These are phyloP conservation scores for Drosophila malerkotliana DNA, from an alignment of 1,140 invertebrate species.

Conservation along the genomic window DNA sequence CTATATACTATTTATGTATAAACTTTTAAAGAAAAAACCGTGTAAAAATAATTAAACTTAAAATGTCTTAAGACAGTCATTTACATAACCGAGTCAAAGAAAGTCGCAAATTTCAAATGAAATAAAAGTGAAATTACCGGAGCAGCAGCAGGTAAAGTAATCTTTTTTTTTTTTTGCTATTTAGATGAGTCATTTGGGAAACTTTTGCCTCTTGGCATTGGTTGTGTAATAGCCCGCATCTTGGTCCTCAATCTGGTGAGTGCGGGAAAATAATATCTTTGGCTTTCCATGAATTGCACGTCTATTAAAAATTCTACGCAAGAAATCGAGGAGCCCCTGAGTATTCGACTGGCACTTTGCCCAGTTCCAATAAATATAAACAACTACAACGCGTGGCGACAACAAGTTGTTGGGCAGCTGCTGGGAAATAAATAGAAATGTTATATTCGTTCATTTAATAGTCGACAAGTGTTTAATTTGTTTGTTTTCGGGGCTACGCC, in stretches of 20 bases:
- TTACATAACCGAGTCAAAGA: conserved; percentile 52
- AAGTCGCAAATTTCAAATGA: conserved; percentile 54
- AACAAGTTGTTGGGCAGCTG: conserved; percentile 48
- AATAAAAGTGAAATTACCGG: conserved; percentile 67
- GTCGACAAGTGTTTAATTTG: conserved; percentile 57
- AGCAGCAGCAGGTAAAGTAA: conserved; percentile 14
- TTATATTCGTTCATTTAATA: conserved; percentile 50
- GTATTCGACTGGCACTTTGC: conserved; percentile 29
- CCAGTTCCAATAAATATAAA: conserved; percentile 18
- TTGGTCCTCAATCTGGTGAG: not conserved
- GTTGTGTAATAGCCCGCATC: conserved; percentile 29
- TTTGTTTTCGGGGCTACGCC: conserved; percentile 28
- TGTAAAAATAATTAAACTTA: conserved; percentile 24
- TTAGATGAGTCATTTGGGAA: conserved; percentile 58
- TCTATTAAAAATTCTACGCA: conserved; percentile 12
- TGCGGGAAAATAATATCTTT: conserved; percentile 3
- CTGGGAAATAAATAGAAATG: conserved; percentile 47
- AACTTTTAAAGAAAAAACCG: not conserved
- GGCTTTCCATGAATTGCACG: conserved; percentile 23
- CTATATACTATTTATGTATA: not conserved
- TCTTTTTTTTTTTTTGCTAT: conserved; percentile 22
- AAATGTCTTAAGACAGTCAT: conserved; percentile 5
- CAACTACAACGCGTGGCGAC: conserved; percentile 42
- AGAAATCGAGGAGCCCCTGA: conserved; percentile 31
- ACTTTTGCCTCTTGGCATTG: conserved; percentile 9